phyloP scores from a whole-genome alignment of 2,113 vertebrate species.

The Pygoscelis adeliae region DNA sequence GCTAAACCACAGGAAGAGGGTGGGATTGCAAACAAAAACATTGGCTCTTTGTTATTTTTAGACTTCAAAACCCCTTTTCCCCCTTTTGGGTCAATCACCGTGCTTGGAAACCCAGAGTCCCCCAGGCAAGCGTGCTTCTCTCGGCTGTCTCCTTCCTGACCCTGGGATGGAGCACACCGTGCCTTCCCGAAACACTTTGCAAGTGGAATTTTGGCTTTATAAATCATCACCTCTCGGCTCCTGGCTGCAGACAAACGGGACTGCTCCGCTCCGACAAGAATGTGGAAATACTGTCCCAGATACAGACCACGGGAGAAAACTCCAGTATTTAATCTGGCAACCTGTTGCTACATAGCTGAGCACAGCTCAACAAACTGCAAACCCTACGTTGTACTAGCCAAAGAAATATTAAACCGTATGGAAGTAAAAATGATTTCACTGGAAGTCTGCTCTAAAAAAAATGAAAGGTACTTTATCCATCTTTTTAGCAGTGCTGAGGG shows the following conservation, averaged over 20 bases:
- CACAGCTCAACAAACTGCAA: not conserved
- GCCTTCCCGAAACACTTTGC: not conserved
- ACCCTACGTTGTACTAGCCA: not conserved
- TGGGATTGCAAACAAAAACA: not conserved
- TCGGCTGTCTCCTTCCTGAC: conserved; percentile 13
- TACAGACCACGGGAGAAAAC: not conserved
- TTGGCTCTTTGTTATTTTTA: not conserved
- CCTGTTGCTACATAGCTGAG: conserved; percentile 7
- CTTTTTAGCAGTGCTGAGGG: not conserved
- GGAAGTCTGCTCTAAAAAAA: not conserved
- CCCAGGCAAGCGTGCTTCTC: not conserved
- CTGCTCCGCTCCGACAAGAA: not conserved
- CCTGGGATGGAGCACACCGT: not conserved
- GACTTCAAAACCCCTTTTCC: not conserved
- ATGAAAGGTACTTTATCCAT: not conserved
- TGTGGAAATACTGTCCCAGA: conserved; percentile 38
- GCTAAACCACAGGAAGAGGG: not conserved
- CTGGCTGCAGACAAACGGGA: not conserved
- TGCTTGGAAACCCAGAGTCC: not conserved
- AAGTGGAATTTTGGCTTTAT: conserved; percentile 58
- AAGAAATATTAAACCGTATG: not conserved
- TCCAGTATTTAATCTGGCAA: conserved; percentile 52
- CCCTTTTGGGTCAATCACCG: not conserved
- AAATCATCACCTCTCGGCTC: not conserved
- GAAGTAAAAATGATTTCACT: not conserved